Percentiles rank a stretch among this genome's conserved stretches.
These are phyloP conservation scores for Centropristis striata DNA, from an alignment of 2,113 vertebrate species.

Conservation along the genomic window DNA sequence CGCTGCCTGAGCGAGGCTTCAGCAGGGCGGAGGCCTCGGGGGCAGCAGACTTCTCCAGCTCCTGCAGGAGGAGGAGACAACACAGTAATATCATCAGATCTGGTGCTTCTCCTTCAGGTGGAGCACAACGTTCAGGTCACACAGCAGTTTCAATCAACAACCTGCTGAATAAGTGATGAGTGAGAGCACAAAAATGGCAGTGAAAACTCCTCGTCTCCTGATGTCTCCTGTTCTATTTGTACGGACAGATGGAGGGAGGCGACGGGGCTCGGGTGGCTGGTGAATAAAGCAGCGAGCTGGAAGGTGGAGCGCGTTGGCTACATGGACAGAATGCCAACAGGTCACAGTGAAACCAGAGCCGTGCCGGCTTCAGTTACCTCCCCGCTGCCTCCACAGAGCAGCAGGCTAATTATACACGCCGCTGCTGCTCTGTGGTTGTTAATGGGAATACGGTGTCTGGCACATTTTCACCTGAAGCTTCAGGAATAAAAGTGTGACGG, in stretches of 20 bases:
- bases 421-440: constrained; percentile 59
- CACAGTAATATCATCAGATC: background rate
- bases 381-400: constrained; percentile 50
- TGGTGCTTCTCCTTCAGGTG: constrained; percentile 1
- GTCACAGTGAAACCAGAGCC: constrained; percentile 78
- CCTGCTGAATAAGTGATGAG: constrained; percentile 40
- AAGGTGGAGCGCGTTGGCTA: constrained; percentile 49
- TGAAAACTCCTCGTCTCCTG: constrained; percentile 33
- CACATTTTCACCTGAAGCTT: constrained; percentile 64
- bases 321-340: constrained; percentile 58
- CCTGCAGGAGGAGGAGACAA: constrained; percentile 63
- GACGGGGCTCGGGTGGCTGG: constrained; percentile 42
- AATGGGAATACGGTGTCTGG: constrained; percentile 37
- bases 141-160: background rate
- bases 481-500: constrained; percentile 1
- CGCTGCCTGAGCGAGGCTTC: constrained; percentile 78
- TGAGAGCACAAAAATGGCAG: constrained; percentile 23
- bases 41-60: constrained; percentile 83
- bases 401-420: constrained; percentile 79
- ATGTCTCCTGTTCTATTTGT: constrained; percentile 56
- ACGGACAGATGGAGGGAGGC: constrained; percentile 18
- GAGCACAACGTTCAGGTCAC: background rate
- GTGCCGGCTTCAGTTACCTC: constrained; percentile 73
- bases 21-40: constrained; percentile 73
- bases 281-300: constrained; percentile 60